phyloP scores from a whole-genome alignment of 2,113 vertebrate genomes.

The Rana temporaria region DNA sequence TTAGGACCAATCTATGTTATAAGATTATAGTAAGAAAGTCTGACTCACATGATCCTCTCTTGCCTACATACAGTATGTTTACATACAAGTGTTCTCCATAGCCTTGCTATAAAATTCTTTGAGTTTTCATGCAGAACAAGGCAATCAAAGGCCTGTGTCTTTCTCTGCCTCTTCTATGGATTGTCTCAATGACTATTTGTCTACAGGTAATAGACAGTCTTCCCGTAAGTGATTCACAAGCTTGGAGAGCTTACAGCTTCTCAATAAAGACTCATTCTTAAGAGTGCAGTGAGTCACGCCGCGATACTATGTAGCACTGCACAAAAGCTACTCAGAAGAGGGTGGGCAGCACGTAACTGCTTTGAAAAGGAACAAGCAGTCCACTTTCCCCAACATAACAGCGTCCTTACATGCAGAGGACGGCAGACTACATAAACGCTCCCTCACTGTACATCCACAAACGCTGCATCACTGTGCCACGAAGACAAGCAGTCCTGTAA shows the following conservation, averaged over 20 bases:
- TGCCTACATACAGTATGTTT: too few relatives aligned
- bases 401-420: too few relatives aligned
- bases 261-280: neutral
- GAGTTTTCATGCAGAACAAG: neutral
- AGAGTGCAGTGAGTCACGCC: conserved; percentile 15
- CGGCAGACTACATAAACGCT: neutral
- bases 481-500: too few relatives aligned
- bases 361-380: neutral
- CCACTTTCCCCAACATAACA: neutral
- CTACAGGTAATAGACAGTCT: conserved; percentile 14
- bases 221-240: conserved; percentile 41
- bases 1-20: too few relatives aligned
- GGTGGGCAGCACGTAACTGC: neutral
- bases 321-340: neutral
- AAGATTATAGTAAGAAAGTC: too few relatives aligned
- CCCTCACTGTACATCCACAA: neutral
- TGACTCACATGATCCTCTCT: too few relatives aligned
- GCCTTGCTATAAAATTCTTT: too few relatives aligned
- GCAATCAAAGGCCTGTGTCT: neutral
- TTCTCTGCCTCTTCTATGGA: neutral
- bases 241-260: conserved; percentile 4
- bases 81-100: too few relatives aligned
- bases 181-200: conserved; percentile 6
- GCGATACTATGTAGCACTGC: neutral
- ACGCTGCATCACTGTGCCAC: too few relatives aligned